Evolutionary conservation across 2,113 vertebrate species (phyloP).

Genomic region (Chelonoidis abingdonii): DNA sequence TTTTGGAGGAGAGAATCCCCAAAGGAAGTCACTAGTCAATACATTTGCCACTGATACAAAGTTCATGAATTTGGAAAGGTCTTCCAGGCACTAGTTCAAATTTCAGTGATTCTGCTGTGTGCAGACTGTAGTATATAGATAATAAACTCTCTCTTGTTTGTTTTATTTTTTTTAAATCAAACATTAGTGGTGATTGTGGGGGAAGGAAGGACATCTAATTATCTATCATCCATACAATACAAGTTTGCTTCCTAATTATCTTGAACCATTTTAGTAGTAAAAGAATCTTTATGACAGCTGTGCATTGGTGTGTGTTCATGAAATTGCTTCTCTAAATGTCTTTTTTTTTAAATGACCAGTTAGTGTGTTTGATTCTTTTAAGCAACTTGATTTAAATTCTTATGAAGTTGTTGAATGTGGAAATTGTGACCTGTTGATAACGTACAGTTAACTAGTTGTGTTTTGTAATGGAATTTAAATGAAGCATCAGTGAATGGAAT

Average conservation of each 20-base stretch:
- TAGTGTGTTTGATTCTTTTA: conserved; percentile 40
- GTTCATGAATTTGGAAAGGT: not conserved
- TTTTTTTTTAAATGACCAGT: conserved; percentile 43
- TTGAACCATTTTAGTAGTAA: conserved; percentile 11
- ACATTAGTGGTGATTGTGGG: not conserved
- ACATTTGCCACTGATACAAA: not conserved
- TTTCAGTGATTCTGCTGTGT: not conserved
- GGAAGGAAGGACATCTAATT: not conserved
- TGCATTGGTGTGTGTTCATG: conserved; percentile 61
- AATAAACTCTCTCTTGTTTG: not conserved
- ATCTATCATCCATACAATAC: not conserved
- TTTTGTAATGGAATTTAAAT: conserved; percentile 64
- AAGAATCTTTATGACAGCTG: conserved; percentile 69
- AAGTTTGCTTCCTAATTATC: not conserved
- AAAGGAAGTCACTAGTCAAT: not conserved
- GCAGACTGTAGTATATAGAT: not conserved
- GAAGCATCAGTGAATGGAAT: conserved; percentile 69
- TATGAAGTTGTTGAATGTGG: conserved; percentile 67
- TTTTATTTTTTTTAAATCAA: rapidly evolving
- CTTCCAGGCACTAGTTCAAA: not conserved
- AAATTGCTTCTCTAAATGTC: conserved; percentile 74
- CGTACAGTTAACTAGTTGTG: conserved; percentile 60
- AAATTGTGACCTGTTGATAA: conserved; percentile 69
- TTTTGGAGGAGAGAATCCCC: not conserved
- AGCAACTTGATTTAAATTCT: conserved; percentile 36